A percentile compares a stretch with the other conserved stretches of the same genome.
phyloP scores from a whole-genome alignment of 2,797 vertebrate species.

The Phrynocephalus vlangalii region DNA sequence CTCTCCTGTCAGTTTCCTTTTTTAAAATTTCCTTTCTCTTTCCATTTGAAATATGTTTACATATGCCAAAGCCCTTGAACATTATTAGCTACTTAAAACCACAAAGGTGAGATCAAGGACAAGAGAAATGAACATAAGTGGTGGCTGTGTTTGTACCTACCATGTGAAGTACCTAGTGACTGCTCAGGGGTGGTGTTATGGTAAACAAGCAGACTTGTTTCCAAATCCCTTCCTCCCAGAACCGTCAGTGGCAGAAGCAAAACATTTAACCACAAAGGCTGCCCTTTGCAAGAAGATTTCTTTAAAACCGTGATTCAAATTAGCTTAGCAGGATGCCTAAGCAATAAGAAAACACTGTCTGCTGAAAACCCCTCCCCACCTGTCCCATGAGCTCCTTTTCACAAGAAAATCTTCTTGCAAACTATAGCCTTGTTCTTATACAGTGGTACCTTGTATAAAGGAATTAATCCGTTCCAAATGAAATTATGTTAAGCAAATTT shows the following conservation, averaged over 20 bases:
- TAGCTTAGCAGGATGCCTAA: too few relatives aligned
- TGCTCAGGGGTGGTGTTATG: not conserved
- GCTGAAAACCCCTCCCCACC: too few relatives aligned
- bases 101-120: not conserved
- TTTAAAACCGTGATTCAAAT: too few relatives aligned
- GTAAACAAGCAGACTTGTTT: too few relatives aligned
- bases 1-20: slow-evolving; percentile 5
- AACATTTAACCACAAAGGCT: not conserved
- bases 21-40: not conserved
- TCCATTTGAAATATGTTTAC: not conserved
- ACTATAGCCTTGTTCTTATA: too few relatives aligned
- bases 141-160: not conserved
- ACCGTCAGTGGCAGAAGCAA: not conserved
- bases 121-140: not conserved
- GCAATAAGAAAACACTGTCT: too few relatives aligned
- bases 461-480: too few relatives aligned
- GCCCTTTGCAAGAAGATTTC: not conserved
- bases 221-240: too few relatives aligned
- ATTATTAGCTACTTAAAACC: not conserved
- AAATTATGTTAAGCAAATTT: too few relatives aligned
- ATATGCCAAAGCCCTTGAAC: slow-evolving; percentile 42
- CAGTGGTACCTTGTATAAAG: too few relatives aligned
- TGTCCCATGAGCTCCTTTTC: too few relatives aligned
- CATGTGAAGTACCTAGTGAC: not conserved
- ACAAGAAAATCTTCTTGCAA: too few relatives aligned